These are phyloP conservation scores for Xenopus petersii DNA, from an alignment of 2,797 vertebrate species.

Conservation along the genomic window DNA sequence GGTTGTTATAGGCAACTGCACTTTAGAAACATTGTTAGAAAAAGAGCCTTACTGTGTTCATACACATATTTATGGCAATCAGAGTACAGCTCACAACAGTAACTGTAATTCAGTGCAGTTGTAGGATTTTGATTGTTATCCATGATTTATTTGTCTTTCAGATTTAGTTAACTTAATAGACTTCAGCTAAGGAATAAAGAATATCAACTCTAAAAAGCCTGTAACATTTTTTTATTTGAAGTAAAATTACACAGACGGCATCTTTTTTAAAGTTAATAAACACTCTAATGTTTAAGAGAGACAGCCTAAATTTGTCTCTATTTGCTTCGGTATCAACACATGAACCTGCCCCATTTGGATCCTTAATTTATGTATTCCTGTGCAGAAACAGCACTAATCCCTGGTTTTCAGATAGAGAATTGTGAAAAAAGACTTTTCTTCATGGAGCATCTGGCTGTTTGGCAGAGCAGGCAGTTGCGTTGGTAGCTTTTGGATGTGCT, in stretches of 20 bases:
- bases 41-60: no score
- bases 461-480: conserved; percentile 5
- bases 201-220: no score
- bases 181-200: no score
- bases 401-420: conserved; percentile 2
- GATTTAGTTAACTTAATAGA: no score
- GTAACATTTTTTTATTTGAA: no score
- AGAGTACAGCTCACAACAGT: no score
- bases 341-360: conserved; percentile 7
- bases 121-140: no score
- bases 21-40: no score
- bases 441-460: conserved; percentile 20
- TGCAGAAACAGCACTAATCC: conserved; percentile 16
- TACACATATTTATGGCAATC: no score
- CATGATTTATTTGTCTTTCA: no score
- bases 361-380: background rate
- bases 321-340: conserved; percentile 14
- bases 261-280: conserved; percentile 1
- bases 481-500: conserved; percentile 11
- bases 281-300: conserved; percentile 3
- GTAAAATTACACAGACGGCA: background rate
- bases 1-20: no score
- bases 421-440: conserved; percentile 12
- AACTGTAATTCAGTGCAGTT: no score
- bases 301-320: conserved; percentile 3